These are phyloP conservation scores for Rhynchotus rufescens DNA, from an alignment of 2,797 vertebrate genomes.

Conservation along the genomic window DNA sequence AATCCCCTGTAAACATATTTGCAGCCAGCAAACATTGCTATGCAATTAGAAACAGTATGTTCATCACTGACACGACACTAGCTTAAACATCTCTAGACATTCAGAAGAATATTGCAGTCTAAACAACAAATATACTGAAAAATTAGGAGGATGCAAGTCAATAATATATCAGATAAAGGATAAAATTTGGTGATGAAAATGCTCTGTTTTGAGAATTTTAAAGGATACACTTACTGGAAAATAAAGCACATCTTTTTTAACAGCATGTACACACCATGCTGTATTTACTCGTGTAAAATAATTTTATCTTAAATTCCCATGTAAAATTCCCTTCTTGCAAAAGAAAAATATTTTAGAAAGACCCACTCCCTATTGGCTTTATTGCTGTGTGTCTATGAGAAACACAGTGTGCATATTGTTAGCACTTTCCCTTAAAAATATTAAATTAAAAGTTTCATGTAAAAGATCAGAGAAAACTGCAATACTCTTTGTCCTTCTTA, in stretches of 20 bases:
- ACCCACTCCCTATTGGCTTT: slow-evolving; percentile 41
- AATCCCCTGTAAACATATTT: not conserved
- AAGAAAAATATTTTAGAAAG: slow-evolving; percentile 43
- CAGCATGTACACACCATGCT: not conserved
- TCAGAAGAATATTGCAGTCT: not conserved
- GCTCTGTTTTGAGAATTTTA: not conserved
- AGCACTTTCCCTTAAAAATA: slow-evolving; percentile 23
- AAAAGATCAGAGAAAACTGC: slow-evolving; percentile 26
- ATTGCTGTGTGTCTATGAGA: slow-evolving; percentile 29
- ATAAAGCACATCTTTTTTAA: slow-evolving; percentile 7
- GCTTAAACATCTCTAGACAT: not conserved
- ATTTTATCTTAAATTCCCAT: slow-evolving; percentile 27
- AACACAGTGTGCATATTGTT: not conserved
- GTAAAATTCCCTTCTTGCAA: slow-evolving; percentile 15
- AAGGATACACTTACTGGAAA: not conserved
- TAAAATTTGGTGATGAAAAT: not conserved
- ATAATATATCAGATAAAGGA: not conserved
- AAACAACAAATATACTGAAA: not conserved
- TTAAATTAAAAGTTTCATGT: slow-evolving; percentile 50
- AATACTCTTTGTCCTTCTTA: slow-evolving; percentile 33
- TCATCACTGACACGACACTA: not conserved
- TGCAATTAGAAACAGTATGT: not conserved
- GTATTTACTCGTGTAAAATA: slow-evolving; percentile 33
- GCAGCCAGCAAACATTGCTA: not conserved
- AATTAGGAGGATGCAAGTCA: not conserved